Evolutionary conservation across 2,888 invertebrate species (phyloP).

Genomic region (Hemithea aestivaria): DNA sequence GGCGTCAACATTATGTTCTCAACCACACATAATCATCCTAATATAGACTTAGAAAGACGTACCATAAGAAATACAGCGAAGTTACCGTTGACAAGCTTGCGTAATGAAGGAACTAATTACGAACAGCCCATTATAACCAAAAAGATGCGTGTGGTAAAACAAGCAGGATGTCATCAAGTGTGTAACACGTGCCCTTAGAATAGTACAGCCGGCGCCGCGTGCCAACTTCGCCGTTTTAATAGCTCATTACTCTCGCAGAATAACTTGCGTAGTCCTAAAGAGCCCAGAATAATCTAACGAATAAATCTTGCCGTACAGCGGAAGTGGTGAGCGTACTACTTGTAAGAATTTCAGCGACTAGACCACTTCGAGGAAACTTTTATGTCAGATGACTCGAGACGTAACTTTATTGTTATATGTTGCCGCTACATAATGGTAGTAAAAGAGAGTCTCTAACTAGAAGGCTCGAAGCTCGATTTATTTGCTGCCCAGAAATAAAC

Average conservation of each 20-base stretch:
- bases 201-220: slow-evolving; percentile 37
- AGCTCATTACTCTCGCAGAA: slow-evolving; percentile 50
- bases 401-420: too few species aligned
- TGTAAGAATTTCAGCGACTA: slow-evolving; percentile 39
- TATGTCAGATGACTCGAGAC: background rate
- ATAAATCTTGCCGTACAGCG: slow-evolving; percentile 46
- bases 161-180: slow-evolving; percentile 32
- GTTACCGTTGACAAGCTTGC: too few species aligned
- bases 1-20: slow-evolving; percentile 4
- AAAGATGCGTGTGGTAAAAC: slow-evolving; percentile 19
- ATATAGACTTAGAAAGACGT: too few species aligned
- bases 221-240: slow-evolving; percentile 59
- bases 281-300: slow-evolving; percentile 48
- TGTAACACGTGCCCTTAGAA: slow-evolving; percentile 52
- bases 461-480: too few species aligned
- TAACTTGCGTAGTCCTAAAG: slow-evolving; percentile 49
- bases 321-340: slow-evolving; percentile 43
- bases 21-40: background rate
- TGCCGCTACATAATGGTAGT: too few species aligned
- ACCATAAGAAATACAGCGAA: background rate
- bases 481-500: too few species aligned
- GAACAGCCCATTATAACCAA: background rate
- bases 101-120: too few species aligned
- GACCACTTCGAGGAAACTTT: slow-evolving; percentile 6
- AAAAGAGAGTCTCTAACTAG: too few species aligned